Percentiles rank a stretch among this genome's conserved stretches.
These are phyloP conservation scores for Caenorhabditis sp. DNA, from an alignment of 2,888 invertebrate species.

Conservation along the genomic window DNA sequence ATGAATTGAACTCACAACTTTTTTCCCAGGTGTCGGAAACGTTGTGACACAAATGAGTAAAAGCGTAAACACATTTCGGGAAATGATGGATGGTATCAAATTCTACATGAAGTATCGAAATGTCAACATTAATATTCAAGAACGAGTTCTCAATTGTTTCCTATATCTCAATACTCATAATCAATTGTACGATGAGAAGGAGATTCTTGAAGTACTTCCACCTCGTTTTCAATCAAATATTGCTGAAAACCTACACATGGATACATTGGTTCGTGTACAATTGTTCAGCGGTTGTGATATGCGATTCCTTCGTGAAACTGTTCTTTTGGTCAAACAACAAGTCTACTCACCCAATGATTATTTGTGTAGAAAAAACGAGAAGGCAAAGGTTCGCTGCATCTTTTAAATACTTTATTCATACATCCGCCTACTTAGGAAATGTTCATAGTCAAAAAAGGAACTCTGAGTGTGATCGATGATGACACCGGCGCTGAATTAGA, in stretches of 20 bases:
- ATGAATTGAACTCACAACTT: background rate
- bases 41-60: constrained; percentile 67
- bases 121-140: constrained; percentile 57
- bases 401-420: too few relatives aligned
- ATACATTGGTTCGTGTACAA: constrained; percentile 50
- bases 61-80: constrained; percentile 54
- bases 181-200: constrained; percentile 54
- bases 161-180: constrained; percentile 56
- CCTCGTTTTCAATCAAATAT: constrained; percentile 60
- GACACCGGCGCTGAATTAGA: constrained; percentile 33
- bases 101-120: constrained; percentile 66
- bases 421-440: constrained; percentile 61
- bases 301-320: constrained; percentile 62
- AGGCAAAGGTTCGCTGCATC: constrained; percentile 53
- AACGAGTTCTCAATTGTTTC: constrained; percentile 61
- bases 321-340: constrained; percentile 62
- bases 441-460: constrained; percentile 63
- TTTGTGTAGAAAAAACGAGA: constrained; percentile 56
- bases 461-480: constrained; percentile 47
- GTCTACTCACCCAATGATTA: constrained; percentile 65
- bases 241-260: constrained; percentile 64
- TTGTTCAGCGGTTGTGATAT: constrained; percentile 57
- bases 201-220: constrained; percentile 58
- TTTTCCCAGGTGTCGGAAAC: constrained; percentile 49
- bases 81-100: constrained; percentile 66